Evolutionary conservation across 2,113 vertebrate species (phyloP), one percentile per base, ranked within the genome.

Genomic region (Rhinolophus sinicus): DNA sequence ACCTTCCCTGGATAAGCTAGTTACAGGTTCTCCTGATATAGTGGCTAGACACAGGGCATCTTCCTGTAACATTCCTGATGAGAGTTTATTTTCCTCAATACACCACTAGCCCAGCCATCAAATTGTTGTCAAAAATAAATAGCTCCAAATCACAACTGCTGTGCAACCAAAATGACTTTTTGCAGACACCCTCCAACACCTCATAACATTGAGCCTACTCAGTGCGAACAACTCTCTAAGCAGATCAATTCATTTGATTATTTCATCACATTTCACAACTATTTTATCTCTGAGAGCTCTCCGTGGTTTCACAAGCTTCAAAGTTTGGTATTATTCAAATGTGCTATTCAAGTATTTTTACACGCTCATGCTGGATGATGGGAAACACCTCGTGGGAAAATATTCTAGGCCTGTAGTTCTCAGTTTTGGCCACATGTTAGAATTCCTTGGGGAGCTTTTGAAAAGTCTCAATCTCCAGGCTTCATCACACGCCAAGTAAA

Each of bases 81-180:
- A 91, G 19, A 26, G 72, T 88, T 93, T 93, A 70, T 62, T 69
- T 87, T 88, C 26, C 24, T 84, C 30, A 38, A 19, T 40, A n/a
- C 1, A 67, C 76, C 58, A 50, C 26, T 50, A 60, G 6, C 44
- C 38, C 70, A 64, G 28, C 35, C 76, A 35, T 65, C 0, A 5
- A 80, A 84, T 14, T 85, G n/a, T 90, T 95, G 38, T 90, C 35
- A 44, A 62, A 94, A 87, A 56, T 78, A 88, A 90, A 64, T 40
- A n/a, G 40, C 40, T 90, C 56, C 69, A 77, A 93, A 82, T 70
- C 69, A 81, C 67, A 58, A 58, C 82, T 72, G 38, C 78, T 95
- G 82, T 82, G 73, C 86, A 92, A 77, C 22, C 14, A 54, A 62
- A 65, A 54, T 90, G 19, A 56, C 38, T 87, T 77, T 73, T 96